These are phyloP conservation scores for Eretmochelys imbricata DNA, from an alignment of 2,113 vertebrate genomes.

Conservation along the genomic window DNA sequence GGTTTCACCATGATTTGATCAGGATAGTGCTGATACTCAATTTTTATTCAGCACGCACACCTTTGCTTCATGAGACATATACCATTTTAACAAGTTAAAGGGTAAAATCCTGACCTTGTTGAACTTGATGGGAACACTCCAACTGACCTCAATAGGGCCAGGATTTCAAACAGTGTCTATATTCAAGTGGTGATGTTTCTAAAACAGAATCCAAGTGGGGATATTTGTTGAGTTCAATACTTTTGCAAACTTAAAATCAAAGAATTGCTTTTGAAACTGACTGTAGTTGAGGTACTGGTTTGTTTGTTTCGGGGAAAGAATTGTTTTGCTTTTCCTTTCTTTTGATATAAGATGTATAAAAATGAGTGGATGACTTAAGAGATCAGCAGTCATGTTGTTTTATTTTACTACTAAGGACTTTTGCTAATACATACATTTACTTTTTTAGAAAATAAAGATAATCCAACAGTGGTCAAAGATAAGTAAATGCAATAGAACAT, in stretches of 20 bases:
- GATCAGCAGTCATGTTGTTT: neutral
- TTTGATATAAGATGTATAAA: neutral
- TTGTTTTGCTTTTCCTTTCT: neutral
- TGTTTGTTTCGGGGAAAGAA: neutral
- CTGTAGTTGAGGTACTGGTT: neutral
- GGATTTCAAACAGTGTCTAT: neutral
- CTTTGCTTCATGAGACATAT: slow-evolving; percentile 6
- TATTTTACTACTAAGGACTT: neutral
- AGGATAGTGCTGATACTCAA: neutral
- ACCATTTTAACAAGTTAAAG: slow-evolving; percentile 15
- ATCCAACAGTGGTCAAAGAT: rapidly evolving
- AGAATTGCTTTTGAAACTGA: neutral
- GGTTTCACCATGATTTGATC: slow-evolving; percentile 16
- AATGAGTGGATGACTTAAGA: neutral
- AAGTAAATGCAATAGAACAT: rapidly evolving
- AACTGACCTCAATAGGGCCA: neutral
- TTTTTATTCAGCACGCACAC: neutral
- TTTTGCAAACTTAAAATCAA: neutral
- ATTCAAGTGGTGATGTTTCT: neutral
- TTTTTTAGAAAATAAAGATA: neutral
- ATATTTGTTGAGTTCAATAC: neutral
- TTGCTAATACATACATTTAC: neutral
- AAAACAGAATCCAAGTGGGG: neutral
- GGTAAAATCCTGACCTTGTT: neutral
- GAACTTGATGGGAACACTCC: neutral